Conservation (phyloP, 53 echinoderm and acorn worm species). For the Holothuria leucospilota region DNA sequence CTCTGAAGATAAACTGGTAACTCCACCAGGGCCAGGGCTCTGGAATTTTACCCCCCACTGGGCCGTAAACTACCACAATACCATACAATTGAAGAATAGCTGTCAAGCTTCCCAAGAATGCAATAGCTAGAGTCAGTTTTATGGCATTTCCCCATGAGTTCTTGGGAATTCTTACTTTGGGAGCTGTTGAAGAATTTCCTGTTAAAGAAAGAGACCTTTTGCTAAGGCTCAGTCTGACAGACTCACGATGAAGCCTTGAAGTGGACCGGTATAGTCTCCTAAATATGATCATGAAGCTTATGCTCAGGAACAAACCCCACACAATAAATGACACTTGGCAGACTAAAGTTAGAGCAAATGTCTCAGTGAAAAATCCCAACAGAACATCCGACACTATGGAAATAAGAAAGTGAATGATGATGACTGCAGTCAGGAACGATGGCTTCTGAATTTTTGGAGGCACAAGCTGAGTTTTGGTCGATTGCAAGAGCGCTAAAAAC, state of each 20-base stretch:
- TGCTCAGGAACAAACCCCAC: conserved; percentile 86
- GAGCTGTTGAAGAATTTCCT: background rate
- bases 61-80: conserved; percentile 89
- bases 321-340: conserved; percentile 90
- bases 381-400: conserved; percentile 82
- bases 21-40: conserved; percentile 97
- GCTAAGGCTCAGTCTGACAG: conserved; percentile 77
- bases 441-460: conserved; percentile 83
- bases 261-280: conserved; percentile 87
- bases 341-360: conserved; percentile 72
- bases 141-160: conserved; percentile 94
- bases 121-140: conserved; percentile 81
- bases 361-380: conserved; percentile 70
- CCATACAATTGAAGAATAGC: conserved; percentile 94
- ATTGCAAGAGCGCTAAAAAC: conserved; percentile 88
- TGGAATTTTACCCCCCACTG: conserved; percentile 76
- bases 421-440: conserved; percentile 72
- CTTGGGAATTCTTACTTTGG: conserved; percentile 67
- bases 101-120: conserved; percentile 77
- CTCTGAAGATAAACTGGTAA: conserved; percentile 87
- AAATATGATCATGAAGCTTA: conserved; percentile 92
- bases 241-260: conserved; percentile 71
- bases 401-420: conserved; percentile 78
- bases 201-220: conserved; percentile 21
- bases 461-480: conserved; percentile 83